Evolutionary conservation across 2,113 vertebrate genomes (phyloP), one percentile per base, ranked within the genome.

Genomic region (Otolemur garnettii): DNA sequence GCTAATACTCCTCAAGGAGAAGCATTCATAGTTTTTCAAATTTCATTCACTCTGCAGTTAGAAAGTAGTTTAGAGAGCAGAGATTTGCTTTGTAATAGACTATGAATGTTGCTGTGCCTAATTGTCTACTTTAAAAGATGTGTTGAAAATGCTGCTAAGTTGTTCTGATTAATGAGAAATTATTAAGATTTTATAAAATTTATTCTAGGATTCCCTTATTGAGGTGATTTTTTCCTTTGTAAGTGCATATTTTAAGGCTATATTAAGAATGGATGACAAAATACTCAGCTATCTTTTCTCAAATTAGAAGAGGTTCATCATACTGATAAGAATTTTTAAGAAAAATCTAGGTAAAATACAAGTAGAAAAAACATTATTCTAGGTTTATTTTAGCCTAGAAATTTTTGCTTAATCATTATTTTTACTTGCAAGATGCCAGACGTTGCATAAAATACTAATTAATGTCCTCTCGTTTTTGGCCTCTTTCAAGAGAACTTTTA

Each of bases 341-440:
- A 77, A 96, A 94, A 82, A 55, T 78, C 42, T 87, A 82, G 69
- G 6, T 94, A 94, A 85, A 95, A 60, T 57, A n/a, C 8, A 82
- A 83, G 38, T 28, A 84, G 33, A 55, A 38, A 92, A 89, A 78
- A 30, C 28, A 86, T 71, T 64, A 38, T 79, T 77, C 69, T 87
- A 38, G 50, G 62, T 92, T 60, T 89, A 74, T 57, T 96, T 93
- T 94, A 91, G 45, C 72, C 21, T 74, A 87, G 19, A 90, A 97
- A 71, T 6, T 59, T 72, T 91, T 93, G 18, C 9, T 90, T 55
- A 53, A 38, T 89, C 0, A 33, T 92, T 93, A n/a, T 93, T 84
- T 96, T 95, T 93, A 28, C 10, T 97, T 97, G 45, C 2, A 21
- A 93, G 45, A 69, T 96, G 68, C 5, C 53, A 86, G 45, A n/a